Evolutionary conservation across 2,888 invertebrate genomes (phyloP).

Genomic region (Halocaridina rubra): DNA sequence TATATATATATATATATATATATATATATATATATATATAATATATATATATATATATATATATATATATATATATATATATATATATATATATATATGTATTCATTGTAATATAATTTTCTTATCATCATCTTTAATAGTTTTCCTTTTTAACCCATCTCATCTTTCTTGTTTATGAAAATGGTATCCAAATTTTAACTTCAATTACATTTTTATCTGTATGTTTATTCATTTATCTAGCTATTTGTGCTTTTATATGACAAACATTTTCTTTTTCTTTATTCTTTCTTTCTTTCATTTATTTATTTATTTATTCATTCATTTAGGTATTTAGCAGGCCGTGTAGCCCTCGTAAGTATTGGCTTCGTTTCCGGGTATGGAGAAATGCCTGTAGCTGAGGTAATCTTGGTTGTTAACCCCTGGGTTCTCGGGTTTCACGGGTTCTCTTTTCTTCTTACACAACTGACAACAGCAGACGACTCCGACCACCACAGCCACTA

Average conservation of each 20-base stretch:
- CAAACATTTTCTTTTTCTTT: no score
- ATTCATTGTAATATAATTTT: neutral
- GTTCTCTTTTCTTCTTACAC: slow-evolving; percentile 52
- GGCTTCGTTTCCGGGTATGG: slow-evolving; percentile 55
- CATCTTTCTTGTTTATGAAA: no score
- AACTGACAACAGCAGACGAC: slow-evolving; percentile 60
- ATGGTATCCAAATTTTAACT: no score
- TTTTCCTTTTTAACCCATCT: no score
- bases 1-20: neutral
- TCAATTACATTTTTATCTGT: neutral
- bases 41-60: neutral
- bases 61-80: neutral
- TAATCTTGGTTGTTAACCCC: slow-evolving; percentile 42
- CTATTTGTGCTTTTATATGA: neutral
- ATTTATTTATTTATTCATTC: neutral
- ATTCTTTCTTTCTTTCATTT: neutral
- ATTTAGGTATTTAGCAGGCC: slow-evolving; percentile 19
- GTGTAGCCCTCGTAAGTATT: slow-evolving; percentile 59
- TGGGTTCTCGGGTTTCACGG: slow-evolving; percentile 29
- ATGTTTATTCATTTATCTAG: neutral
- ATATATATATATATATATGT: neutral
- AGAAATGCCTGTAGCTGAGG: slow-evolving; percentile 57
- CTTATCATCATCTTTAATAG: no score
- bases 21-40: neutral
- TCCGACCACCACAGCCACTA: slow-evolving; percentile 57